Evolutionary conservation across 2,113 vertebrate genomes (phyloP).

Genomic region (Todiramphus chloris): DNA sequence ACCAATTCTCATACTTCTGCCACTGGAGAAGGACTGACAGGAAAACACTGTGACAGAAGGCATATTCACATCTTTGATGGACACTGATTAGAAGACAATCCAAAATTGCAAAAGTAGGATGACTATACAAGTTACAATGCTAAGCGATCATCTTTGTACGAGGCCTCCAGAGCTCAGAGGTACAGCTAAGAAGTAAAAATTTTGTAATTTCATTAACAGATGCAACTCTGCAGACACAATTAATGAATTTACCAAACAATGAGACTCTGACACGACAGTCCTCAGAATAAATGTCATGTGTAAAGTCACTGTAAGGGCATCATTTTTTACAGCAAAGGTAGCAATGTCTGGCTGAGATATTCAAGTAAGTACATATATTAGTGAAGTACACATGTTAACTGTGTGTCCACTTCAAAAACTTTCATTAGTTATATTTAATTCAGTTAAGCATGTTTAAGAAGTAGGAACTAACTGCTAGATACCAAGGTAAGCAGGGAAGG

Average conservation of each 20-base stretch:
- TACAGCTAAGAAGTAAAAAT: background rate
- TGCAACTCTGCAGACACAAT: background rate
- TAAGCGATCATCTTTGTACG: background rate
- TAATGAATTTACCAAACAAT: background rate
- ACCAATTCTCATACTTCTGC: background rate
- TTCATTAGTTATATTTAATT: background rate
- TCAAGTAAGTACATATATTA: background rate
- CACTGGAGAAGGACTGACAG: background rate
- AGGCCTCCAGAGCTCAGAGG: background rate
- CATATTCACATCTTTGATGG: background rate
- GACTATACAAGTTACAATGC: background rate
- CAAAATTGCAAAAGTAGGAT: background rate
- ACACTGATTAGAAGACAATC: background rate
- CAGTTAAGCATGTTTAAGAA: background rate
- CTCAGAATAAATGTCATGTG: background rate
- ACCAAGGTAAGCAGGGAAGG: background rate
- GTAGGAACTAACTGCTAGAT: background rate
- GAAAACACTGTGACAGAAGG: background rate
- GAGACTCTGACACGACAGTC: background rate
- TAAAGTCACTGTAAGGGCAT: background rate
- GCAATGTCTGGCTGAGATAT: background rate
- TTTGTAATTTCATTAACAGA: background rate
- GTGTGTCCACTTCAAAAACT: background rate
- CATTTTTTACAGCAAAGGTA: background rate
- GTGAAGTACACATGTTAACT: background rate